Percentiles rank a stretch among this genome's conserved stretches.
Evolutionary conservation across 30 jellyfish, hydroid and myxozoan genomes (phyloP).

Genomic region (Phacellophora camtschatica): DNA sequence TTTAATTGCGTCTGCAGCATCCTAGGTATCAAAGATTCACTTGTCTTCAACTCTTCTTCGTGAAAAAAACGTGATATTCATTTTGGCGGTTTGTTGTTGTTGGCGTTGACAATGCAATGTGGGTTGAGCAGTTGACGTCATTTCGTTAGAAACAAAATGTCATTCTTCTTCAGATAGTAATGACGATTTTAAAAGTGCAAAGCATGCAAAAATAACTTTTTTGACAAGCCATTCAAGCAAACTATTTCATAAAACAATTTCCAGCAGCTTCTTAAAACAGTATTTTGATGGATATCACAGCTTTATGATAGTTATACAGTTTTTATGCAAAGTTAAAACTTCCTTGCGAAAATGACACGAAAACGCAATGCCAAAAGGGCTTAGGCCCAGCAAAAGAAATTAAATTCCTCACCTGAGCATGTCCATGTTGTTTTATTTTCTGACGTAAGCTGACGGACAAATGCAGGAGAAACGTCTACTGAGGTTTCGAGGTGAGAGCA

Average conservation of each 20-base stretch:
- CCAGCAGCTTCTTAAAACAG: no score
- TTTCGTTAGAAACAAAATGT: slow-evolving; percentile 4
- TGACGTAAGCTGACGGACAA: slow-evolving; percentile 60
- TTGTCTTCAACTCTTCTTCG: neutral
- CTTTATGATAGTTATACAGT: no score
- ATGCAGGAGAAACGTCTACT: slow-evolving; percentile 88
- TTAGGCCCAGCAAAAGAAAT: neutral
- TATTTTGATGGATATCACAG: no score
- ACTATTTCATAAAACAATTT: no score
- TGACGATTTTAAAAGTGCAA: no score
- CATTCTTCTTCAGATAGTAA: no score
- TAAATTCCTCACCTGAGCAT: slow-evolving; percentile 65
- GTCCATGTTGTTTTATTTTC: slow-evolving; percentile 77
- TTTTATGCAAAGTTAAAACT: no score
- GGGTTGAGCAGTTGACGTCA: neutral
- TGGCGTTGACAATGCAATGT: slow-evolving; percentile 4
- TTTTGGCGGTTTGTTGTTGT: slow-evolving; percentile 68
- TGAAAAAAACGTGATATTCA: neutral
- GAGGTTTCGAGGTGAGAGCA: slow-evolving; percentile 80
- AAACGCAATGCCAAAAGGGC: no score
- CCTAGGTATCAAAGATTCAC: neutral
- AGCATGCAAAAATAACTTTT: no score
- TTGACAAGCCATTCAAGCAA: no score
- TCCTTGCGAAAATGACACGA: no score
- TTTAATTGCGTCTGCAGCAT: neutral